These are phyloP conservation scores for Stichopus chloronotus DNA, from an alignment of 35 echinoderm and acorn worm species.

Conservation along the genomic window DNA sequence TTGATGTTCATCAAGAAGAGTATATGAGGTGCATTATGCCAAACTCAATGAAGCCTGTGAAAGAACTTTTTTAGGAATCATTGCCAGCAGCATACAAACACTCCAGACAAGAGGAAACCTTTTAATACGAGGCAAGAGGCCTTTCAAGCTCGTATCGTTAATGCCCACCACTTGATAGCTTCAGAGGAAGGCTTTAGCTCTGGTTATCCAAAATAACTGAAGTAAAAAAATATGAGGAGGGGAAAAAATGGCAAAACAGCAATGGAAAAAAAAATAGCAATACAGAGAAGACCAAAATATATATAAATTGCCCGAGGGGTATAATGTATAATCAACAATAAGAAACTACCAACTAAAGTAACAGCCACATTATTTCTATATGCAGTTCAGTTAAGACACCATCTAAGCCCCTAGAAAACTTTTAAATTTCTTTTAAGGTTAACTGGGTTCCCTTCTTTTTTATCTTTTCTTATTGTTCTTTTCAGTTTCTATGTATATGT, in stretches of 20 bases:
- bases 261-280: neutral
- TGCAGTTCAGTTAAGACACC: neutral
- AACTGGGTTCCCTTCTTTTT: neutral
- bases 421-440: neutral
- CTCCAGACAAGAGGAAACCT: conserved; percentile 39
- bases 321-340: neutral
- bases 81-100: conserved; percentile 30
- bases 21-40: conserved; percentile 29
- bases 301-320: conserved; percentile 23
- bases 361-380: neutral
- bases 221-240: neutral
- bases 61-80: conserved; percentile 8
- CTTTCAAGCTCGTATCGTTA: conserved; percentile 41
- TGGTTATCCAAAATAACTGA: neutral
- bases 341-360: neutral
- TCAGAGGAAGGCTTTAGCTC: neutral
- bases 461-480: neutral
- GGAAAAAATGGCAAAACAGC: neutral
- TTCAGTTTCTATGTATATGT: neutral
- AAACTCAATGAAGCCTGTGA: conserved; percentile 31
- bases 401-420: neutral
- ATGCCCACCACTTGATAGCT: conserved; percentile 35
- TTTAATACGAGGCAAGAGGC: conserved; percentile 41
- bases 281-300: neutral
- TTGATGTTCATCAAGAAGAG: neutral